Percentiles rank a stretch among this genome's conserved stretches.
Conservation (phyloP, 2,797 vertebrate genomes). For the Galago senegalensis region DNA sequence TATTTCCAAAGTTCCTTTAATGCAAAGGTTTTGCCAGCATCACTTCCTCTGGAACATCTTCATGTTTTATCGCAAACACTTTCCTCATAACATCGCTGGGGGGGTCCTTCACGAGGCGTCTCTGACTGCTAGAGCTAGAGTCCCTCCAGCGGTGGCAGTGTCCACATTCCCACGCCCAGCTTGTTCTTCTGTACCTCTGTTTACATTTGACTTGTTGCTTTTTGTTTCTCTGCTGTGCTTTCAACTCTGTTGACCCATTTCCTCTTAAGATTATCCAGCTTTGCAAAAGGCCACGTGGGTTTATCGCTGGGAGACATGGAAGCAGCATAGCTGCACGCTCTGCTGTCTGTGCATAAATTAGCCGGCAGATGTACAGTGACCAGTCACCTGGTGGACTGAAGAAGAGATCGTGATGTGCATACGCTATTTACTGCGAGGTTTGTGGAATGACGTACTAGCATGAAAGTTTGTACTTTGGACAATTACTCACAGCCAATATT, state of each 20-base stretch:
- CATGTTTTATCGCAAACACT: background rate
- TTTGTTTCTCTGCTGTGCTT: background rate
- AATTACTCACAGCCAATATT: background rate
- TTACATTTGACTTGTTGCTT: accelerated
- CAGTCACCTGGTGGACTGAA: accelerated
- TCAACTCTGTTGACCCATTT: background rate
- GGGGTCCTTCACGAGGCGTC: background rate
- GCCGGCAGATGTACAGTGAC: background rate
- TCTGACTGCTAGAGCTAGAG: background rate
- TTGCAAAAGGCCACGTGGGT: background rate
- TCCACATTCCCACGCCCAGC: accelerated
- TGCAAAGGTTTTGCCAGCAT: background rate
- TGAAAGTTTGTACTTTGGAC: background rate
- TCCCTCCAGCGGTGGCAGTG: accelerated
- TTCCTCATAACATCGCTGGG: background rate
- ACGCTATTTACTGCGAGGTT: background rate
- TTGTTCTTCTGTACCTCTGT: background rate
- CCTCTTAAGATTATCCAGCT: background rate
- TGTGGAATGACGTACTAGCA: background rate
- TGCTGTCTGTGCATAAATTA: background rate
- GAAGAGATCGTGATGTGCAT: accelerated
- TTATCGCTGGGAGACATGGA: background rate
- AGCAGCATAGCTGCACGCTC: accelerated
- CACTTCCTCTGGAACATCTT: background rate
- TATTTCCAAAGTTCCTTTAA: background rate